Evolutionary conservation across 1,140 invertebrate genomes (phyloP), one percentile per base, ranked within the genome.

Genomic region (Helicoverpa zea): DNA sequence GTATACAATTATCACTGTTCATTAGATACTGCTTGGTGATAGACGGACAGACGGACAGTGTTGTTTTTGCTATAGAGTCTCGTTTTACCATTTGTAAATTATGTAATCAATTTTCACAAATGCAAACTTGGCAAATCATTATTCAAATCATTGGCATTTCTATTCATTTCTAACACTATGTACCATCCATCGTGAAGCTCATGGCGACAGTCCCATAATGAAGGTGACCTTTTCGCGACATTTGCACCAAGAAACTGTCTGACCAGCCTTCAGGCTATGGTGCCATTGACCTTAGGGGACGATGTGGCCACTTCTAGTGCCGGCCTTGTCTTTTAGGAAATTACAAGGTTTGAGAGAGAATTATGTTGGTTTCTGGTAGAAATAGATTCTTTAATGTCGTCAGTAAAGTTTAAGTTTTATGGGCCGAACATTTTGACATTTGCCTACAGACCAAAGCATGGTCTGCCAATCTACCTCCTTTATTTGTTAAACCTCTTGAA

Each of bases 171-270:
- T 54, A 52, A 7, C 29, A 56, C 43, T 30, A 2, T 43, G 59
- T 35, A 43, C 35, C 35, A 43, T 43, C 35, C n/a, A 54, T 49
- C 61, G 7, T n/a, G 14, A 54, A 66, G n/a, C 59, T 54, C 61
- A 35, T 51, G 29, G 13, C 18, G 49, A 61, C n/a, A 49, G 52
- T 9, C 14, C 49, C 73, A 30, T 75, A 59, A 75, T 13, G 29
- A 35, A n/a, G 30, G 14, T 18, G 73, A 75, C 73, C 75, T 77
- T 66, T 66, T 51, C 61, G 61, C 61, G 75, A 77, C 61, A 77
- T 77, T 77, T 77, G 74, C 49, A 54, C 16, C 59, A 61, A 64
- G 49, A 56, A 73, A 56, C 54, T 56, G 70, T 10, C 14, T 14
- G 30, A 4, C 14, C 10, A 72, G 68, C 68, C 68, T 72, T 72